phyloP scores from a whole-genome alignment of 2,797 vertebrate genomes.

The Sebastes glaucus region DNA sequence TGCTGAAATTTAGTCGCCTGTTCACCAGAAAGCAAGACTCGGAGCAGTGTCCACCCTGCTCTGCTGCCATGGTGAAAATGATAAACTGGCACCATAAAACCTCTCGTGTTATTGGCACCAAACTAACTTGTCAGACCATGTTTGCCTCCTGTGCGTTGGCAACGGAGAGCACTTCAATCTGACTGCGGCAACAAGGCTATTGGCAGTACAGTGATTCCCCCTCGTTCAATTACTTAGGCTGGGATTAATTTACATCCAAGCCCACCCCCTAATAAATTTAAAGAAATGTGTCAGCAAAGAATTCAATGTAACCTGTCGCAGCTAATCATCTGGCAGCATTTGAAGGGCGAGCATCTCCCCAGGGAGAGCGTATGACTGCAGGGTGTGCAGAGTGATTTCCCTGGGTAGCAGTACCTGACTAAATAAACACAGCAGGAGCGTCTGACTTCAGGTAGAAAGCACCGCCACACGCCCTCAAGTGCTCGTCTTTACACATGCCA shows the following conservation, averaged over 20 bases:
- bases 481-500: neutral
- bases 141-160: constrained; percentile 25
- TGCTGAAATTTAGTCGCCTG: constrained; percentile 11
- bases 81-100: constrained; percentile 52
- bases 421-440: constrained; percentile 1
- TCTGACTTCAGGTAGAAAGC: constrained; percentile 5
- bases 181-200: constrained; percentile 15
- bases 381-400: constrained; percentile 56
- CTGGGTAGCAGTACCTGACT: constrained; percentile 7
- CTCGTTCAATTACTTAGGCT: constrained; percentile 71
- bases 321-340: constrained; percentile 37
- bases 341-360: constrained; percentile 36
- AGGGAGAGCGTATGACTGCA: constrained; percentile 17
- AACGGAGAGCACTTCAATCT: constrained; percentile 55
- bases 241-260: constrained; percentile 59
- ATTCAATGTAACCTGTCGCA: constrained; percentile 11
- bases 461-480: neutral
- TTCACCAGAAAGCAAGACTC: constrained; percentile 3
- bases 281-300: constrained; percentile 28
- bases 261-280: constrained; percentile 58
- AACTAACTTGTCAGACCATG: constrained; percentile 43
- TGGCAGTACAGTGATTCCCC: constrained; percentile 26
- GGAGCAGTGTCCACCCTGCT: neutral
- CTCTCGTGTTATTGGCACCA: constrained; percentile 53
- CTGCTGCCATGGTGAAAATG: constrained; percentile 39